phyloP scores from a whole-genome alignment of 2,888 invertebrate genomes.

The Drosophila kambysellisi region DNA sequence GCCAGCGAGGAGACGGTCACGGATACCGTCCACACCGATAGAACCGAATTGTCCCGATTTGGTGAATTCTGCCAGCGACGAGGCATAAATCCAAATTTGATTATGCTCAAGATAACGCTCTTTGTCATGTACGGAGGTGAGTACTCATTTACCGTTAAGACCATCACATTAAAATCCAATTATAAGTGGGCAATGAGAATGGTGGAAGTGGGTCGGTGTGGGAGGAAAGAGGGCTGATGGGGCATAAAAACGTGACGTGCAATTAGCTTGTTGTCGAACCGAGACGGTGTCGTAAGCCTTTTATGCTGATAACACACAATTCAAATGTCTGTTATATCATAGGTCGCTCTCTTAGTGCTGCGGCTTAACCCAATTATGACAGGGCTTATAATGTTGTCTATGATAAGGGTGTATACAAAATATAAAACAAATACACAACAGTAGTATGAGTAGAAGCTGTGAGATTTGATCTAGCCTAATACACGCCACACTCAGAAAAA shows the following conservation, averaged over 20 bases:
- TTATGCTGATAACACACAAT: conserved; percentile 29
- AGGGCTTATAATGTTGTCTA: conserved; percentile 2
- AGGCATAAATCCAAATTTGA: conserved; percentile 90
- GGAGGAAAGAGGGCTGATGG: neutral
- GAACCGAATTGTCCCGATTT: conserved; percentile 81
- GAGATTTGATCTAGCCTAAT: neutral
- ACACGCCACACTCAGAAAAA: neutral
- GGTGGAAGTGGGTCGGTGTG: neutral
- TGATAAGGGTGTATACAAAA: neutral
- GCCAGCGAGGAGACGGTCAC: conserved; percentile 82
- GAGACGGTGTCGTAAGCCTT: conserved; percentile 8
- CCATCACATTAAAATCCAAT: conserved; percentile 64
- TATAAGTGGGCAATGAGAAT: conserved; percentile 25
- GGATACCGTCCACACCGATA: conserved; percentile 67
- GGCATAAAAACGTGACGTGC: conserved; percentile 34
- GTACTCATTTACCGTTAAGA: conserved; percentile 55
- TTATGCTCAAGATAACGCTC: conserved; percentile 92
- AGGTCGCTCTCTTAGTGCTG: conserved; percentile 15
- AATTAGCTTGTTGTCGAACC: conserved; percentile 35
- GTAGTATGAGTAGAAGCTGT: neutral
- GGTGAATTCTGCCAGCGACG: conserved; percentile 85
- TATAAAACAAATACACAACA: neutral
- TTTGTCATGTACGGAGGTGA: conserved; percentile 93
- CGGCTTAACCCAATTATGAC: conserved; percentile 23
- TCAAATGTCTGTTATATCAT: conserved; percentile 40